A percentile compares a stretch with the other conserved stretches of the same genome.
Conservation (phyloP, 2,888 invertebrate species). For the Drosophila trichaetosa region DNA sequence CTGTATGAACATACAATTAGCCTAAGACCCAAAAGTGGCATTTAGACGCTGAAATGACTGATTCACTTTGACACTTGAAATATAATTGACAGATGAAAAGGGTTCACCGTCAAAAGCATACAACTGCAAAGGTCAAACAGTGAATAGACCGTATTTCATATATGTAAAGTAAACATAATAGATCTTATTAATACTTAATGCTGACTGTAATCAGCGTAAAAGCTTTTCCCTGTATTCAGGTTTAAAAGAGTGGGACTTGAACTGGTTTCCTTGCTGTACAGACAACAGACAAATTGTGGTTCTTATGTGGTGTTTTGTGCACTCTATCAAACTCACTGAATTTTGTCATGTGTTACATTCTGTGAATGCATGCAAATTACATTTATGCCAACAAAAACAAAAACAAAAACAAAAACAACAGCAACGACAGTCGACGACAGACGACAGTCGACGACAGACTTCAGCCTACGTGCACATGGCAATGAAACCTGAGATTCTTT, state of each 20-base stretch:
- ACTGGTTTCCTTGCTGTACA: not conserved
- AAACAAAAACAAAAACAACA: slow-evolving; percentile 4
- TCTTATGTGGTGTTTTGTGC: not conserved
- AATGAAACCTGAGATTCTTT: slow-evolving; percentile 77
- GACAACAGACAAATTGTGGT: slow-evolving; percentile 19
- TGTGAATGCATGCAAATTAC: slow-evolving; percentile 18
- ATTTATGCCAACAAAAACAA: slow-evolving; percentile 10
- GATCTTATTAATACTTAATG: slow-evolving; percentile 15
- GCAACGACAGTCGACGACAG: slow-evolving; percentile 10
- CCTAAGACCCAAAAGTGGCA: not conserved
- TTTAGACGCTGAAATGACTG: slow-evolving; percentile 9
- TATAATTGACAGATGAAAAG: slow-evolving; percentile 34
- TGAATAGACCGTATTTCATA: not conserved
- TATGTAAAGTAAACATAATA: not conserved
- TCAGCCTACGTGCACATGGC: slow-evolving; percentile 69
- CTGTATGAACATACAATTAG: not conserved
- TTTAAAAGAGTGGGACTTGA: slow-evolving; percentile 5
- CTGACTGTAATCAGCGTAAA: slow-evolving; percentile 27
- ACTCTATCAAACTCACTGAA: slow-evolving; percentile 18
- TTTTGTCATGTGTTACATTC: slow-evolving; percentile 35
- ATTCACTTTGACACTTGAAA: slow-evolving; percentile 15
- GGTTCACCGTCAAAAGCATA: slow-evolving; percentile 9
- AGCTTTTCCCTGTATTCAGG: slow-evolving; percentile 18
- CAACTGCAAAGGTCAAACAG: slow-evolving; percentile 33
- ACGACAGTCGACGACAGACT: slow-evolving; percentile 39